Percentiles rank a stretch among this genome's conserved stretches.
Conservation (phyloP, 2,797 vertebrate species). For the Podarcis siculus region DNA sequence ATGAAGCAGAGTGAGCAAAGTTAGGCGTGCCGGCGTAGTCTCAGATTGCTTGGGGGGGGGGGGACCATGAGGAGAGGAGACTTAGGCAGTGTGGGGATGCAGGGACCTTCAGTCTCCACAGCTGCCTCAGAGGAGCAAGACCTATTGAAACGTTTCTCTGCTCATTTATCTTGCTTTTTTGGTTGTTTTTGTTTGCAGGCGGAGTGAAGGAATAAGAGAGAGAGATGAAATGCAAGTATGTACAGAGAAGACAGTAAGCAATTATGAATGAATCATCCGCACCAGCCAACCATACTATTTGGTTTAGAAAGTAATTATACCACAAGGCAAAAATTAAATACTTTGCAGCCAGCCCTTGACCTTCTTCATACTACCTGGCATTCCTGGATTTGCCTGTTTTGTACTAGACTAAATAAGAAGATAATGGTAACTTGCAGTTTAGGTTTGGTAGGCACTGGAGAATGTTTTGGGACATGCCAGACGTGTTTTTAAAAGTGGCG, state of each 20-base stretch:
- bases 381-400: constrained; percentile 1
- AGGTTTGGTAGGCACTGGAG: neutral
- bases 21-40: no score
- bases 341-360: neutral
- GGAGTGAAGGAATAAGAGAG: neutral
- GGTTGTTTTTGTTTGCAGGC: neutral
- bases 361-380: neutral
- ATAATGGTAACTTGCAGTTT: neutral
- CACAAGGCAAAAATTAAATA: constrained; percentile 44
- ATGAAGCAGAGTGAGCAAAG: no score
- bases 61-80: no score
- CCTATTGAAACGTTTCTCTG: no score
- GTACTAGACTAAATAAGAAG: neutral
- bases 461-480: neutral
- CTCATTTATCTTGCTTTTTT: neutral
- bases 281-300: constrained; percentile 42
- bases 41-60: no score
- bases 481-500: neutral
- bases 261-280: constrained; percentile 45
- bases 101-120: no score
- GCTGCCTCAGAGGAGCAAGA: no score
- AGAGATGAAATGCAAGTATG: neutral
- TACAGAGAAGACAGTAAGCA: constrained; percentile 2
- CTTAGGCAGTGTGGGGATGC: no score
- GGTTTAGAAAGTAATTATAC: constrained; percentile 31